Conservation (phyloP, 2,113 vertebrate species). For the Ploceus nigricollis region DNA sequence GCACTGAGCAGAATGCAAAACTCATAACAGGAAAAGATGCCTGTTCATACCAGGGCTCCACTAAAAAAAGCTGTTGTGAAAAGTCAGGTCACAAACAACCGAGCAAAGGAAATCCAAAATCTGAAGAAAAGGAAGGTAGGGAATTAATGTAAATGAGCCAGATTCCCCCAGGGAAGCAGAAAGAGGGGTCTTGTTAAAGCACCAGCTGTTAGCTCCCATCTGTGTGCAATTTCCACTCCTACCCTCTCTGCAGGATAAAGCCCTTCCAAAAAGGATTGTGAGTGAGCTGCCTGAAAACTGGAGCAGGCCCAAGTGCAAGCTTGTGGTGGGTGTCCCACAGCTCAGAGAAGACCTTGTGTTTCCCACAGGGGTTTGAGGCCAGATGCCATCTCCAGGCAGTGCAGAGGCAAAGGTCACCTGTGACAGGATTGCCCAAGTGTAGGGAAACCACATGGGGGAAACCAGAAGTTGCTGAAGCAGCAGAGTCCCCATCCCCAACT, state of each 20-base stretch:
- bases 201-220: constrained; percentile 27
- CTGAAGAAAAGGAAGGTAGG: neutral
- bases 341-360: neutral
- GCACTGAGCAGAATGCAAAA: neutral
- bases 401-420: neutral
- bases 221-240: constrained; percentile 15
- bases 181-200: neutral
- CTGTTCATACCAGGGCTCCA: neutral
- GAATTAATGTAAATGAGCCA: neutral
- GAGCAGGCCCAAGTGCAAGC: constrained; percentile 2
- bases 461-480: constrained; percentile 45
- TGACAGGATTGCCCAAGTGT: neutral
- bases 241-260: neutral
- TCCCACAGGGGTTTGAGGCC: constrained; percentile 24
- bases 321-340: constrained; percentile 31
- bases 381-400: constrained; percentile 1
- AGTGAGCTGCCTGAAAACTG: neutral
- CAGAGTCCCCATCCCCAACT: neutral
- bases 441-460: neutral
- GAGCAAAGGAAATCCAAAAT: neutral
- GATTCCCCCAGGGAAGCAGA: neutral
- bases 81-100: neutral
- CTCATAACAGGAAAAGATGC: neutral
- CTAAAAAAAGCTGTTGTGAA: neutral
- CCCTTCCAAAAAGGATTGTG: neutral